Evolutionary conservation across 1,140 invertebrate species (phyloP).

Genomic region (Aphaenogaster floridana): DNA sequence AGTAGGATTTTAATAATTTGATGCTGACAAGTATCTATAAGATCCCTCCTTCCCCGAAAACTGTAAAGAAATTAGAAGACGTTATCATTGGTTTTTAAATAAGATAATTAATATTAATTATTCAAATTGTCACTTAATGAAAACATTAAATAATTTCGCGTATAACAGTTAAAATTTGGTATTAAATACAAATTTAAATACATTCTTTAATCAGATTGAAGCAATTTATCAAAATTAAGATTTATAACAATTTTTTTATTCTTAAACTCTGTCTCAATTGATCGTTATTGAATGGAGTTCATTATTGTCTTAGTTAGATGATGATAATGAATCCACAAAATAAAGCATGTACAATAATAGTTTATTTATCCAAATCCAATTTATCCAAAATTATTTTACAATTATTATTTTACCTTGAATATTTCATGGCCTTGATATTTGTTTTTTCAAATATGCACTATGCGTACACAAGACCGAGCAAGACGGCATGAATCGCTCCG

Average conservation of each 20-base stretch:
- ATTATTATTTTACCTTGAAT: neutral
- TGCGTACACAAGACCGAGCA: neutral
- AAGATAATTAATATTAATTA: too few species aligned
- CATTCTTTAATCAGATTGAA: neutral
- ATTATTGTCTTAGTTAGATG: neutral
- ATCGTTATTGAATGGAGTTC: neutral
- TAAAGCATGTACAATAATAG: neutral
- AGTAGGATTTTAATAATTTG: too few species aligned
- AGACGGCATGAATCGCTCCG: neutral
- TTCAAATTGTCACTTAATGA: too few species aligned
- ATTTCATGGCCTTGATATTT: neutral
- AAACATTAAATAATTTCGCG: too few species aligned
- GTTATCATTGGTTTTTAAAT: too few species aligned
- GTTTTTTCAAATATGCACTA: neutral
- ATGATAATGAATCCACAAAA: neutral
- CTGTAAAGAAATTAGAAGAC: too few species aligned
- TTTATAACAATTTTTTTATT: neutral
- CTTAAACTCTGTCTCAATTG: neutral
- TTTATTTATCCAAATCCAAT: neutral
- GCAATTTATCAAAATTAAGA: neutral
- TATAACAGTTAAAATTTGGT: neutral
- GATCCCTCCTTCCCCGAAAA: too few species aligned
- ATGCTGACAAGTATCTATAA: too few species aligned
- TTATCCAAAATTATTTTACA: neutral
- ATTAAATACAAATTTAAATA: neutral